Evolutionary conservation across 1,140 invertebrate species (phyloP).

Genomic region (Bradysia coprophila): DNA sequence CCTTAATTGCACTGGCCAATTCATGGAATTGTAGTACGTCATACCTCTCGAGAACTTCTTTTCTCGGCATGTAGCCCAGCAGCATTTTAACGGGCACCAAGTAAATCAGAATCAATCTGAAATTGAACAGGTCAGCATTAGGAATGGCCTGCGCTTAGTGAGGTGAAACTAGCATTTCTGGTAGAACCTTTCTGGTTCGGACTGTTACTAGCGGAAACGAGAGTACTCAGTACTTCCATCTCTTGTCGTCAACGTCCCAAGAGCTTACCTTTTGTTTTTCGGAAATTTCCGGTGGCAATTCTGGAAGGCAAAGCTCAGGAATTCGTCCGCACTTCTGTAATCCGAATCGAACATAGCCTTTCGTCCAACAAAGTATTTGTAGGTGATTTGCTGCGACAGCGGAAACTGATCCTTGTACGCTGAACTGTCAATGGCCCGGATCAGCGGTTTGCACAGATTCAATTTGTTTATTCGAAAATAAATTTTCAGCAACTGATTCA

Average conservation of each 20-base stretch:
- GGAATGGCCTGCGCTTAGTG: no score
- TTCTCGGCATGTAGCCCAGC: conserved; percentile 76
- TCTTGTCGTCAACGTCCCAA: no score
- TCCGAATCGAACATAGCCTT: conserved; percentile 98
- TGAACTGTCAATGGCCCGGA: conserved; percentile 86
- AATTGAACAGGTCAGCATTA: no score
- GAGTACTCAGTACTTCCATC: no score
- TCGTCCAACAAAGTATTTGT: conserved; percentile 90
- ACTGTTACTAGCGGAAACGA: no score
- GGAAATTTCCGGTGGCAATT: conserved; percentile 64
- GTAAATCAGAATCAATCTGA: conserved; percentile 78
- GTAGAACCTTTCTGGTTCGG: no score
- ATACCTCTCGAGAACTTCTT: conserved; percentile 66
- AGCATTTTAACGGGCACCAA: conserved; percentile 96
- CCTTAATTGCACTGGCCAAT: conserved; percentile 67
- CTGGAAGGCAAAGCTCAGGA: conserved; percentile 82
- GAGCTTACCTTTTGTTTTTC: conserved; percentile 63
- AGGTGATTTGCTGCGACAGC: conserved; percentile 77
- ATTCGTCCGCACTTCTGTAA: conserved; percentile 80
- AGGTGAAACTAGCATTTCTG: no score
- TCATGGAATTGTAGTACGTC: conserved; percentile 81
- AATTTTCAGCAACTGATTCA: conserved; percentile 95
- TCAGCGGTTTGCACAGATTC: conserved; percentile 90
- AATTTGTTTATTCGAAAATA: conserved; percentile 96
- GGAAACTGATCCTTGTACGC: conserved; percentile 77